A percentile compares a stretch with the other conserved stretches of the same genome.
phyloP scores from a whole-genome alignment of 2,888 invertebrate genomes.

The Hyles lineata region DNA sequence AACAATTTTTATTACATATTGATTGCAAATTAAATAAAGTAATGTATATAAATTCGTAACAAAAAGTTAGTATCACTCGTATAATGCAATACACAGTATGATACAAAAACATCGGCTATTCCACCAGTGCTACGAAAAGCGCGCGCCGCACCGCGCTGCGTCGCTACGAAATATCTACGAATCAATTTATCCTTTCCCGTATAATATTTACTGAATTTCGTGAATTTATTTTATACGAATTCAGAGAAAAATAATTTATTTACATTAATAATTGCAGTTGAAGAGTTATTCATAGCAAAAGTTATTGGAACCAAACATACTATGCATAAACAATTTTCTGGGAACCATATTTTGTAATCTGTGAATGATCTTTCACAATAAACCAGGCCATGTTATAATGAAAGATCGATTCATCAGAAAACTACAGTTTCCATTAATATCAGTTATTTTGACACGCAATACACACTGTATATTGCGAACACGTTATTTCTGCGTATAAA shows the following conservation, averaged over 20 bases:
- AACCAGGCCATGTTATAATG: constrained; percentile 56
- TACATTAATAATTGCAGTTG: background rate
- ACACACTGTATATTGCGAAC: constrained; percentile 50
- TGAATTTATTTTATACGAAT: too few species aligned
- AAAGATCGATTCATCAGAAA: constrained; percentile 66
- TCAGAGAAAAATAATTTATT: background rate
- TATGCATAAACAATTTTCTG: background rate
- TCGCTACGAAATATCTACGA: background rate
- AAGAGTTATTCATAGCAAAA: background rate
- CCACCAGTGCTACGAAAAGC: background rate
- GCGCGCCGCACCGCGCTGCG: background rate
- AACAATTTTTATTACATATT: too few species aligned
- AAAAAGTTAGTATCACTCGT: background rate
- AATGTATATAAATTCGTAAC: background rate
- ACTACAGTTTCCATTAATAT: constrained; percentile 70
- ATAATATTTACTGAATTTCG: too few species aligned
- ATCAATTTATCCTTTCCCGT: background rate
- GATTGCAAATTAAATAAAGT: too few species aligned
- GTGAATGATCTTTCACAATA: constrained; percentile 33
- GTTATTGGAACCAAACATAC: background rate
- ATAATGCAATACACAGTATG: background rate
- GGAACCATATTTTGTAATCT: background rate
- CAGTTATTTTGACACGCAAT: constrained; percentile 75
- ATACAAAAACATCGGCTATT: background rate
- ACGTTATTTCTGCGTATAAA: constrained; percentile 39